Conservation (phyloP, 2,888 invertebrate species). For the Cepaea hortensis region DNA sequence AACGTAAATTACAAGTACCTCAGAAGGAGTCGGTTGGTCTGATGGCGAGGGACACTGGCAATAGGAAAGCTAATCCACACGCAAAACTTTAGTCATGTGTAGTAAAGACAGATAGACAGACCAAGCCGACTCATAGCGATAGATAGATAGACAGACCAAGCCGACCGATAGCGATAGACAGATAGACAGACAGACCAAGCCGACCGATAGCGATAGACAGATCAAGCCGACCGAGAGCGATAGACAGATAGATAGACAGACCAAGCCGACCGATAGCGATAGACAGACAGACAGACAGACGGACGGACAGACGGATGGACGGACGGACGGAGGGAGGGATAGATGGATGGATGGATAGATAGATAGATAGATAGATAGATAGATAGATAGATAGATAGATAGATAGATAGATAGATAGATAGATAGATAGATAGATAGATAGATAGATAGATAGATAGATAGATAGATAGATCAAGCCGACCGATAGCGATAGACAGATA, state of each 20-base stretch:
- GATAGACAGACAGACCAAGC: slow-evolving; percentile 10
- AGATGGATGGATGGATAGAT: neutral
- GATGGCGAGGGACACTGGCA: no score
- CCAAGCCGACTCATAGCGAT: neutral
- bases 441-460: slow-evolving; percentile 33
- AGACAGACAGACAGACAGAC: slow-evolving; percentile 32
- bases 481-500: slow-evolving; percentile 34
- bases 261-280: neutral
- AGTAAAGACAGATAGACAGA: neutral
- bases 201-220: neutral
- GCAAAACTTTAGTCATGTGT: no score
- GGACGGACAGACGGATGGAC: neutral
- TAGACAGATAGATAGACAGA: slow-evolving; percentile 26
- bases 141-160: slow-evolving; percentile 21
- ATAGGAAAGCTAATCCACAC: no score
- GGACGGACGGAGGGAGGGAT: neutral
- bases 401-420: slow-evolving; percentile 30
- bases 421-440: slow-evolving; percentile 41
- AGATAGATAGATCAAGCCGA: no score
- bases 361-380: neutral
- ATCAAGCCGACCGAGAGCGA: neutral
- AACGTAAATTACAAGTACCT: no score
- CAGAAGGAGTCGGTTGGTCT: no score
- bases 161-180: neutral
- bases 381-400: slow-evolving; percentile 7